Percentiles rank a stretch among this genome's conserved stretches.
phyloP scores from a whole-genome alignment of 2,797 vertebrate genomes.

The Catostomus latipinnis region DNA sequence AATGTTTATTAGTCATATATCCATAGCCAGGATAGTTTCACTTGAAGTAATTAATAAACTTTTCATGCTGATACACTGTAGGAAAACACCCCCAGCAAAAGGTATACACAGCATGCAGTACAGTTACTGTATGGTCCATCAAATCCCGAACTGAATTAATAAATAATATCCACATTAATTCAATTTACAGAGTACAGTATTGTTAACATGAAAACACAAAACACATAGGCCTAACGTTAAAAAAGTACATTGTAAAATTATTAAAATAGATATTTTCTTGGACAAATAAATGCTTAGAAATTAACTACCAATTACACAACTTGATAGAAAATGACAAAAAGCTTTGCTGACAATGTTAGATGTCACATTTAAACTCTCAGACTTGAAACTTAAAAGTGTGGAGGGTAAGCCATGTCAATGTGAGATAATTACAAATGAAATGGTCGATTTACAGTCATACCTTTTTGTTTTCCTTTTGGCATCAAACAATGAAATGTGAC shows the following conservation, averaged over 20 bases:
- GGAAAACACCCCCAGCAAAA: slow-evolving; percentile 68
- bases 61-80: slow-evolving; percentile 75
- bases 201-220: slow-evolving; percentile 58
- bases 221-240: slow-evolving; percentile 54
- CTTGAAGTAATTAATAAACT: slow-evolving; percentile 68
- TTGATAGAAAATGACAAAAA: slow-evolving; percentile 40
- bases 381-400: slow-evolving; percentile 13
- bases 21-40: slow-evolving; percentile 62
- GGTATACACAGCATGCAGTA: slow-evolving; percentile 75
- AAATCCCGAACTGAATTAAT: slow-evolving; percentile 61
- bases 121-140: slow-evolving; percentile 57
- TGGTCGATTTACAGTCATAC: slow-evolving; percentile 35
- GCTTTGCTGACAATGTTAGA: slow-evolving; percentile 13
- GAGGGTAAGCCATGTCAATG: slow-evolving; percentile 13
- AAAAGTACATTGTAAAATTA: slow-evolving; percentile 79
- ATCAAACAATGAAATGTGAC: slow-evolving; percentile 34
- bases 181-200: slow-evolving; percentile 41
- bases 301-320: slow-evolving; percentile 49
- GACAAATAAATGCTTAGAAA: slow-evolving; percentile 65
- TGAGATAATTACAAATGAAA: slow-evolving; percentile 29
- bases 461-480: slow-evolving; percentile 35
- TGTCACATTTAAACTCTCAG: slow-evolving; percentile 17
- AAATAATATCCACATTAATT: slow-evolving; percentile 63
- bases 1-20: slow-evolving; percentile 77
- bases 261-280: slow-evolving; percentile 75